These are phyloP conservation scores for Spatulosminthurus flaviceps DNA, from an alignment of 2,888 invertebrate species.

Conservation along the genomic window DNA sequence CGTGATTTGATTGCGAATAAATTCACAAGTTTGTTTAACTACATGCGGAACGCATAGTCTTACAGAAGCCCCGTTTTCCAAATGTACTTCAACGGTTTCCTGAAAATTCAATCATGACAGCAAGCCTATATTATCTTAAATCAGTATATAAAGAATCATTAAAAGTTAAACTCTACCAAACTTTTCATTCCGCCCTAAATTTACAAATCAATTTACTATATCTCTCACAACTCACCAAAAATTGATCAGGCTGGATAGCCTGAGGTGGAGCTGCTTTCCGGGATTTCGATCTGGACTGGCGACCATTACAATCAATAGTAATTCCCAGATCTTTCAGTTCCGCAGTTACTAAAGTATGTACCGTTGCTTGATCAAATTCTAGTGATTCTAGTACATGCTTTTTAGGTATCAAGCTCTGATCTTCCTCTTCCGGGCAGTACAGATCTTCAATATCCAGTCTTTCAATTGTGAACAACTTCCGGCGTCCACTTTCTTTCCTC, in stretches of 20 bases:
- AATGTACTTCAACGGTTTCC: conserved; percentile 35
- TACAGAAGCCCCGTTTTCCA: conserved; percentile 22
- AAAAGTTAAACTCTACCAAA: too few species aligned
- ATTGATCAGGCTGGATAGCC: conserved; percentile 23
- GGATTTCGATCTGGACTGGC: conserved; percentile 33
- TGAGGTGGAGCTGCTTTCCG: conserved; percentile 6
- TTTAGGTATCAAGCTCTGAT: not conserved
- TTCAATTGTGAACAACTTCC: conserved; percentile 19
- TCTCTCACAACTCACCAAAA: conserved; percentile 25
- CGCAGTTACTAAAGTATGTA: conserved; percentile 11
- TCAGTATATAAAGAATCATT: too few species aligned
- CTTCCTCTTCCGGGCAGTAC: not conserved
- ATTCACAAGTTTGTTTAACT: conserved; percentile 77
- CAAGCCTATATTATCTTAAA: too few species aligned
- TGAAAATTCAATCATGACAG: too few species aligned
- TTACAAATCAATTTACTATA: not conserved
- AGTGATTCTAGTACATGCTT: conserved; percentile 29
- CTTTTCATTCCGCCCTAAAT: too few species aligned
- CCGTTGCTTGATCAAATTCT: conserved; percentile 29
- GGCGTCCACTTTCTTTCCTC: conserved; percentile 36
- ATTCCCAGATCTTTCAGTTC: conserved; percentile 33
- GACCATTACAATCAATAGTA: not conserved
- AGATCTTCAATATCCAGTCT: conserved; percentile 26
- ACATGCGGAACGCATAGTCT: conserved; percentile 73
- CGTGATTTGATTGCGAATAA: conserved; percentile 74